These are phyloP conservation scores for Ophraella communa DNA, from an alignment of 2,888 invertebrate species.

Conservation along the genomic window DNA sequence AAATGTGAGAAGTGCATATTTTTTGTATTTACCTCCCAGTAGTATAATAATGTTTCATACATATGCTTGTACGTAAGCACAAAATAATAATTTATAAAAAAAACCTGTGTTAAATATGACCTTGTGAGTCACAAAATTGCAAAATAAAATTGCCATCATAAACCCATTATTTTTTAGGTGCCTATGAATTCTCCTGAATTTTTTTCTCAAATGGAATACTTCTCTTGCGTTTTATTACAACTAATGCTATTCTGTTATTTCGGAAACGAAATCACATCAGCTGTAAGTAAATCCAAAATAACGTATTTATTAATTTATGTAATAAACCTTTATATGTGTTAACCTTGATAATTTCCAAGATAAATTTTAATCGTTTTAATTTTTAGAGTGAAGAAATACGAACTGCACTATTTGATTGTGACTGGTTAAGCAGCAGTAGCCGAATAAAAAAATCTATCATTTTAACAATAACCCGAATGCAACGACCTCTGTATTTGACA, in stretches of 20 bases:
- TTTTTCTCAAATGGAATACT: conserved; percentile 43
- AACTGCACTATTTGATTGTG: conserved; percentile 34
- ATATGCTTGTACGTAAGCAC: no score
- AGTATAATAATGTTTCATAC: no score
- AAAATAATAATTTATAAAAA: no score
- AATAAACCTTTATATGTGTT: no score
- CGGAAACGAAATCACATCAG: conserved; percentile 43
- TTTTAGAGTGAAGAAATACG: conserved; percentile 35
- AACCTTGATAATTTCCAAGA: no score
- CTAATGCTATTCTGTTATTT: conserved; percentile 43
- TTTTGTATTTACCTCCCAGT: no score
- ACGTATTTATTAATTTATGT: no score
- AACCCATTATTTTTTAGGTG: no score
- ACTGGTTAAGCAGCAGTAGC: conserved; percentile 40
- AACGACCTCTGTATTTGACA: conserved; percentile 41
- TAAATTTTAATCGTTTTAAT: background rate
- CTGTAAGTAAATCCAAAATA: conserved; percentile 41
- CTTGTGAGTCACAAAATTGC: no score
- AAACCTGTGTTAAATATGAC: no score
- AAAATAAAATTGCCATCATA: no score
- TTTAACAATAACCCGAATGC: conserved; percentile 42
- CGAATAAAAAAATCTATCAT: conserved; percentile 43
- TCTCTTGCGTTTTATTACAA: conserved; percentile 39
- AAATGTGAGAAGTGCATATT: no score
- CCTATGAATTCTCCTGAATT: conserved; percentile 41